phyloP scores from a whole-genome alignment of 1,140 invertebrate species.

The Diachasmimorpha longicaudata region DNA sequence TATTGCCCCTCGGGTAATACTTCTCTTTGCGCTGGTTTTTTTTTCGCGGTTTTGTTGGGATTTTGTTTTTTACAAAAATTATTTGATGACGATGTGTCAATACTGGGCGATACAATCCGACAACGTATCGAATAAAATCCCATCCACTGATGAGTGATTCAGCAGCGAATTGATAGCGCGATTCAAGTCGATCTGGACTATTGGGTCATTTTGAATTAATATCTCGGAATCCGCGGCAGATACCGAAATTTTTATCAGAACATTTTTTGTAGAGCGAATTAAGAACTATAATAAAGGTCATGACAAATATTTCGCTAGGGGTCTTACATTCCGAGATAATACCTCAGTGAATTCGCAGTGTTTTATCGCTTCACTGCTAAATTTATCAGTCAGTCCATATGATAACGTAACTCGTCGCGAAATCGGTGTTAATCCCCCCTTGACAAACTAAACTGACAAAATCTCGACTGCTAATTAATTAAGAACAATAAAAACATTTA shows the following conservation, averaged over 20 bases:
- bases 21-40: not conserved
- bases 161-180: no score
- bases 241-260: no score
- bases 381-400: not conserved
- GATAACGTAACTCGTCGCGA: constrained; percentile 7
- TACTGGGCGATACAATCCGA: not conserved
- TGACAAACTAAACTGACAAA: constrained; percentile 6
- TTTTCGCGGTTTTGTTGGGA: not conserved
- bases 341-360: no score
- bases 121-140: constrained; percentile 3
- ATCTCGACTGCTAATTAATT: constrained; percentile 22
- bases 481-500: constrained; percentile 26
- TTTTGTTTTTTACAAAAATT: not conserved
- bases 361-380: no score
- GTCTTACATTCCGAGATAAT: no score
- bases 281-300: no score
- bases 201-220: no score
- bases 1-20: constrained; percentile 13
- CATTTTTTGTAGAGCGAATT: no score
- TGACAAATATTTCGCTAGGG: no score
- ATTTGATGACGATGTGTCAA: not conserved
- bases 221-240: no score
- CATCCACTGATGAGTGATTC: not conserved
- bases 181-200: no score
- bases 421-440: constrained; percentile 6